These are phyloP conservation scores for Dione juno DNA, from an alignment of 2,888 invertebrate genomes.

Conservation along the genomic window DNA sequence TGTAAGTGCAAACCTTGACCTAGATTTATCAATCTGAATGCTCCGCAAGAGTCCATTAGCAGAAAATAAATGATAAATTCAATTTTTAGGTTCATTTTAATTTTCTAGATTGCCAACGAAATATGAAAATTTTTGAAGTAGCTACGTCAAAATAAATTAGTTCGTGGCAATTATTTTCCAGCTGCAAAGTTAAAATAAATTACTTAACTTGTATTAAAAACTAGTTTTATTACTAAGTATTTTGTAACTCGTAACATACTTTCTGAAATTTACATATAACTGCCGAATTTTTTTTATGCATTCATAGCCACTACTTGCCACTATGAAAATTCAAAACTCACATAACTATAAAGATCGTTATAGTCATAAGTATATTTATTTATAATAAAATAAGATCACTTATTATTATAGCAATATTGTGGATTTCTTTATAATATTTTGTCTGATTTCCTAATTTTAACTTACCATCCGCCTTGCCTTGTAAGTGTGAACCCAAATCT, in stretches of 20 bases:
- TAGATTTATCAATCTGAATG: conserved; percentile 22
- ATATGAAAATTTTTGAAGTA: conserved; percentile 7
- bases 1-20: conserved; percentile 24
- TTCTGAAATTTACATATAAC: no score
- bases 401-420: no score
- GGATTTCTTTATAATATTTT: neutral
- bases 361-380: no score
- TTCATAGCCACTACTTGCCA: no score
- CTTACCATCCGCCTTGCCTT: conserved; percentile 96
- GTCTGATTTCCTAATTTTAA: conserved; percentile 50
- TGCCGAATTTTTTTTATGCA: no score
- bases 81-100: conserved; percentile 17
- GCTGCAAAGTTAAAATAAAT: neutral
- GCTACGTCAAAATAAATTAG: conserved; percentile 7
- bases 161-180: conserved; percentile 8
- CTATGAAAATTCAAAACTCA: no score
- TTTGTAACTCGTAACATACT: no score
- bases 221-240: neutral
- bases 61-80: conserved; percentile 25
- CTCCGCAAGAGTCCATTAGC: conserved; percentile 19
- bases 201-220: neutral
- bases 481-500: conserved; percentile 98
- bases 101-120: conserved; percentile 18
- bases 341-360: no score
- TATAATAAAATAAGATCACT: no score